phyloP scores from a whole-genome alignment of 2,888 invertebrate species.

The Himalopsyche japonica region DNA sequence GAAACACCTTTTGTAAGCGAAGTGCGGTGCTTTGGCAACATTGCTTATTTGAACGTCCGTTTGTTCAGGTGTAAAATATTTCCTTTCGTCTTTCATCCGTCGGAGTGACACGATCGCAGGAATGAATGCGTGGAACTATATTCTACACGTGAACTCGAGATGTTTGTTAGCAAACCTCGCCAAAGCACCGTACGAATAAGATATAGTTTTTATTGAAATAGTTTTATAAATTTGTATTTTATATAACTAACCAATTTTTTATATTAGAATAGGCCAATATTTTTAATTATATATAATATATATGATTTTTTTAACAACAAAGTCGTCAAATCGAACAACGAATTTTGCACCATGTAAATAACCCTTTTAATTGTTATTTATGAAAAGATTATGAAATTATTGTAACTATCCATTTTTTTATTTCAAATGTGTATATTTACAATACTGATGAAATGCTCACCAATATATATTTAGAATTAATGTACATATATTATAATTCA shows the following conservation, averaged over 20 bases:
- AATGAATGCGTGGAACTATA: neutral
- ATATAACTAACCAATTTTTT: slow-evolving; percentile 31
- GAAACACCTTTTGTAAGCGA: slow-evolving; percentile 8
- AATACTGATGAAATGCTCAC: slow-evolving; percentile 46
- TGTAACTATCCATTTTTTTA: slow-evolving; percentile 18
- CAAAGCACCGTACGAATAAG: slow-evolving; percentile 35
- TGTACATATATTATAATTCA: slow-evolving; percentile 46
- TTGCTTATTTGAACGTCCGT: slow-evolving; percentile 25
- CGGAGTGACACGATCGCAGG: neutral
- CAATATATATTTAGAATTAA: slow-evolving; percentile 48
- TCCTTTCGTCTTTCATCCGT: neutral
- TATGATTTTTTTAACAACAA: neutral
- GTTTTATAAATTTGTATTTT: slow-evolving; percentile 25
- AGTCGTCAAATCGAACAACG: slow-evolving; percentile 13
- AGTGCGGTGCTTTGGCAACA: slow-evolving; percentile 39
- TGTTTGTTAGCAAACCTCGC: slow-evolving; percentile 34
- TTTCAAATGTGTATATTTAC: slow-evolving; percentile 2
- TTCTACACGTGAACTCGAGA: slow-evolving; percentile 30
- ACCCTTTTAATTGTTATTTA: slow-evolving; percentile 43
- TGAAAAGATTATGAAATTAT: slow-evolving; percentile 44
- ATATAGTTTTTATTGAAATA: neutral
- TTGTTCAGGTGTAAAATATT: slow-evolving; percentile 36
- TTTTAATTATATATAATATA: neutral
- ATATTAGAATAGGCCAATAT: slow-evolving; percentile 3
- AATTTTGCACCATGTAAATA: slow-evolving; percentile 35